Conservation (phyloP, 2,888 invertebrate species). For the Blastobasis lacticolella region DNA sequence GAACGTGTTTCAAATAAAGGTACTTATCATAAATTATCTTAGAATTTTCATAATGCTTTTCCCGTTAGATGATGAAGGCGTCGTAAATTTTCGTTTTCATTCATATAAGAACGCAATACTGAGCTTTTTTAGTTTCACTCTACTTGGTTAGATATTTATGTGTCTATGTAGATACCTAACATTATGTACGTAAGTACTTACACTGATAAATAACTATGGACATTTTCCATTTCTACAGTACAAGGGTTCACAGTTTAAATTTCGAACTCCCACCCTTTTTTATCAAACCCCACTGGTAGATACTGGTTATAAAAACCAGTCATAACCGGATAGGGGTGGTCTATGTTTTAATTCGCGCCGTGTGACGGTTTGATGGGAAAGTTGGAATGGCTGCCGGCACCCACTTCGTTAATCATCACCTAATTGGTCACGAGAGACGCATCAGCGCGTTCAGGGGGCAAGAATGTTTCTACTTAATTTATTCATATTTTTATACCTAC, state of each 20-base stretch:
- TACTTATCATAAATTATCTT: background rate
- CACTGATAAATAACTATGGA: too few relatives aligned
- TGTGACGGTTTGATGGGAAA: constrained; percentile 53
- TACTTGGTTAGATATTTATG: too few relatives aligned
- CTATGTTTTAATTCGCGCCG: constrained; percentile 53
- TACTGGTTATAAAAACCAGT: constrained; percentile 11
- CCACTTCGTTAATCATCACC: constrained; percentile 20
- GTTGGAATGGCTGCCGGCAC: constrained; percentile 35
- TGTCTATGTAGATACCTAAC: too few relatives aligned
- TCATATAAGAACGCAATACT: background rate
- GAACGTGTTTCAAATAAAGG: background rate
- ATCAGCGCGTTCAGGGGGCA: constrained; percentile 1
- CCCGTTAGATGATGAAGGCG: background rate
- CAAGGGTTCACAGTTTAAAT: background rate
- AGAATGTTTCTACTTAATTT: background rate
- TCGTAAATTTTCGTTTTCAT: background rate
- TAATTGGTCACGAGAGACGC: constrained; percentile 37
- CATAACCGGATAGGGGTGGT: constrained; percentile 47
- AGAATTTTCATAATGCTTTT: background rate
- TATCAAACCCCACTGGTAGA: background rate
- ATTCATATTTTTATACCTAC: too few relatives aligned
- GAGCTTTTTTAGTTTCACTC: background rate
- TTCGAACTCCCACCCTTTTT: background rate
- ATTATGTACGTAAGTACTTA: too few relatives aligned
- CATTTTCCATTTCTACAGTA: too few relatives aligned